Evolutionary conservation across 2,888 invertebrate species (phyloP).

Genomic region (Nomada ruficornis): DNA sequence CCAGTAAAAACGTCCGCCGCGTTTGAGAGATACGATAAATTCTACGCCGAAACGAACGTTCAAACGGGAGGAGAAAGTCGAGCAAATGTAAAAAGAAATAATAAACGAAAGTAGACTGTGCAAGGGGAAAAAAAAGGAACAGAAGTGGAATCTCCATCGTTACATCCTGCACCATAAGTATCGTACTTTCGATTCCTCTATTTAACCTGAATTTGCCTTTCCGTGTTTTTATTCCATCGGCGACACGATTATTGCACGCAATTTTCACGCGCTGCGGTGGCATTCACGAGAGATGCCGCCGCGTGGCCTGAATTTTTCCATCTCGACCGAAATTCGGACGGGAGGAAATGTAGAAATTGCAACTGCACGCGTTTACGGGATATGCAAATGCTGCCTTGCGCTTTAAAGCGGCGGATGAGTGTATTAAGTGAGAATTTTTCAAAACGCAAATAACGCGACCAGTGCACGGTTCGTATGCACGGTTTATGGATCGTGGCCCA

Average conservation of each 20-base stretch:
- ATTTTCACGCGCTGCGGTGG: not conserved
- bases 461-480: constrained; percentile 72
- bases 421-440: constrained; percentile 15
- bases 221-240: not conserved
- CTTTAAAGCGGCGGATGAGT: not conserved
- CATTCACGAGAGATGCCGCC: too few species aligned
- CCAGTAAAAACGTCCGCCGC: too few species aligned
- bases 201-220: not conserved
- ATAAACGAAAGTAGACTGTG: constrained; percentile 41
- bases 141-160: not conserved
- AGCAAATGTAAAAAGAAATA: constrained; percentile 16
- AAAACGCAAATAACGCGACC: constrained; percentile 57
- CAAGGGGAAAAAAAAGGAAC: not conserved
- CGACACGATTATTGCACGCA: not conserved
- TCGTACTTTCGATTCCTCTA: not conserved
- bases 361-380: too few species aligned
- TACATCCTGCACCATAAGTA: not conserved
- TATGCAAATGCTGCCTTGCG: too few species aligned
- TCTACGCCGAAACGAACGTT: not conserved
- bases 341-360: too few species aligned
- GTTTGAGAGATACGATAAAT: not conserved
- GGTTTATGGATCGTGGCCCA: constrained; percentile 79
- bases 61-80: constrained; percentile 38
- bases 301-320: not conserved
- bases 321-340: not conserved